Evolutionary conservation across 2,888 invertebrate genomes (phyloP).

Genomic region (Cartodere bifasciata): DNA sequence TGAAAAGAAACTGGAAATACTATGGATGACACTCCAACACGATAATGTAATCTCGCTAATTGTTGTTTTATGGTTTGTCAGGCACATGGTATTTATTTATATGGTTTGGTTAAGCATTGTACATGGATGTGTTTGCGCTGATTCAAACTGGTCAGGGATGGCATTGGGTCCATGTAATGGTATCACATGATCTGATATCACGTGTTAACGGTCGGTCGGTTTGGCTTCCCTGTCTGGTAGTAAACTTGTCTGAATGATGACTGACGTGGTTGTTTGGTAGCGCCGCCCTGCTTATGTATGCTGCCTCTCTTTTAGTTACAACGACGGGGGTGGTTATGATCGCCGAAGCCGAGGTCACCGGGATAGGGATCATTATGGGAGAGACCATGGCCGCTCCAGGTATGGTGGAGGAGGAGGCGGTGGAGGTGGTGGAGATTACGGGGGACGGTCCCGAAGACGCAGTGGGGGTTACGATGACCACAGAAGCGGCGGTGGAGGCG

Average conservation of each 20-base stretch:
- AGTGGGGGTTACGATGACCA: constrained; percentile 28
- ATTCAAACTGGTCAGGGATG: no score
- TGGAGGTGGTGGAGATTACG: constrained; percentile 25
- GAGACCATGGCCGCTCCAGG: constrained; percentile 31
- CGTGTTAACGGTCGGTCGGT: no score
- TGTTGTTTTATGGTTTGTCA: constrained; percentile 38
- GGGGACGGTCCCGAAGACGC: constrained; percentile 24
- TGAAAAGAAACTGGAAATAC: constrained; percentile 1
- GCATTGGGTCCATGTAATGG: constrained; percentile 11
- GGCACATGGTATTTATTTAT: constrained; percentile 37
- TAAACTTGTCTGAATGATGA: no score
- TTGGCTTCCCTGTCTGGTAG: no score
- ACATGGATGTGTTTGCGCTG: constrained; percentile 31
- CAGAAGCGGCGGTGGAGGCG: constrained; percentile 22
- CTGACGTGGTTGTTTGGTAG: constrained; percentile 10
- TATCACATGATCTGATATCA: no score
- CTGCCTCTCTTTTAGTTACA: constrained; percentile 14
- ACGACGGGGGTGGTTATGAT: constrained; percentile 8
- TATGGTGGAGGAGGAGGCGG: constrained; percentile 25
- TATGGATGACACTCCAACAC: neutral
- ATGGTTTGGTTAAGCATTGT: constrained; percentile 36
- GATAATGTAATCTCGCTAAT: constrained; percentile 20
- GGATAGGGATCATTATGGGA: constrained; percentile 16
- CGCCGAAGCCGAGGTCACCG: constrained; percentile 8
- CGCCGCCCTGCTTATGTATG: constrained; percentile 11